phyloP scores from a whole-genome alignment of 2,888 invertebrate species.

The Drosophila aldrichi region DNA sequence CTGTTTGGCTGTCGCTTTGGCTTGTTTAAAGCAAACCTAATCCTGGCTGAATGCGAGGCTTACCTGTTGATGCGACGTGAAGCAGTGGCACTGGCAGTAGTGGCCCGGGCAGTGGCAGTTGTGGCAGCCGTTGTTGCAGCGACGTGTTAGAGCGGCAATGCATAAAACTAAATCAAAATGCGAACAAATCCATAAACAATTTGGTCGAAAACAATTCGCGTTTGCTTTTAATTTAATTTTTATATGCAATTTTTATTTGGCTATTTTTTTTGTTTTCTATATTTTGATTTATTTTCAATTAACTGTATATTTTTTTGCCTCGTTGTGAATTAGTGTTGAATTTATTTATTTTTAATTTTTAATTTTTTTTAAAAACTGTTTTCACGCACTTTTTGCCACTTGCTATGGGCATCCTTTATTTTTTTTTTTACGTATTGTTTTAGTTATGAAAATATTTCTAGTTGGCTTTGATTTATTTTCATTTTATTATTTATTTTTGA shows the following conservation, averaged over 20 bases:
- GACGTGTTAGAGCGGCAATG: slow-evolving; percentile 66
- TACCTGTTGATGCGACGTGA: slow-evolving; percentile 70
- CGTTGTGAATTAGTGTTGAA: slow-evolving; percentile 2
- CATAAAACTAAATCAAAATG: slow-evolving; percentile 39
- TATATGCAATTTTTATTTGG: not conserved
- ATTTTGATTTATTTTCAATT: slow-evolving; percentile 29
- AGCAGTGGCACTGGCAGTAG: slow-evolving; percentile 12
- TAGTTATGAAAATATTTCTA: slow-evolving; percentile 4
- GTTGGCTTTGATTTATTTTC: slow-evolving; percentile 27
- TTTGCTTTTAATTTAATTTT: slow-evolving; percentile 3
- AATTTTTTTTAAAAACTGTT: slow-evolving; percentile 1
- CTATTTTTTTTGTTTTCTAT: not conserved
- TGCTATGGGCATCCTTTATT: slow-evolving; percentile 13
- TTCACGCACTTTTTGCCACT: slow-evolving; percentile 34
- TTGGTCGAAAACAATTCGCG: slow-evolving; percentile 27
- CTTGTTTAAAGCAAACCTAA: slow-evolving; percentile 75
- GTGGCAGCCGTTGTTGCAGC: slow-evolving; percentile 8
- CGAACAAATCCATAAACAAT: slow-evolving; percentile 64
- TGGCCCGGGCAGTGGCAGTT: slow-evolving; percentile 1
- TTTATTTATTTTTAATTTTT: not conserved
- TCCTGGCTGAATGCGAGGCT: slow-evolving; percentile 70
- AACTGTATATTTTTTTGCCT: slow-evolving; percentile 15
- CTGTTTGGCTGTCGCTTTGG: slow-evolving; percentile 26
- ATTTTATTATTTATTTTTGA: slow-evolving; percentile 21
- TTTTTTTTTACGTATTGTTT: slow-evolving; percentile 29